A percentile compares a stretch with the other conserved stretches of the same genome.
These are phyloP conservation scores for Aythya baeri DNA, from an alignment of 2,113 vertebrate species.

Conservation along the genomic window DNA sequence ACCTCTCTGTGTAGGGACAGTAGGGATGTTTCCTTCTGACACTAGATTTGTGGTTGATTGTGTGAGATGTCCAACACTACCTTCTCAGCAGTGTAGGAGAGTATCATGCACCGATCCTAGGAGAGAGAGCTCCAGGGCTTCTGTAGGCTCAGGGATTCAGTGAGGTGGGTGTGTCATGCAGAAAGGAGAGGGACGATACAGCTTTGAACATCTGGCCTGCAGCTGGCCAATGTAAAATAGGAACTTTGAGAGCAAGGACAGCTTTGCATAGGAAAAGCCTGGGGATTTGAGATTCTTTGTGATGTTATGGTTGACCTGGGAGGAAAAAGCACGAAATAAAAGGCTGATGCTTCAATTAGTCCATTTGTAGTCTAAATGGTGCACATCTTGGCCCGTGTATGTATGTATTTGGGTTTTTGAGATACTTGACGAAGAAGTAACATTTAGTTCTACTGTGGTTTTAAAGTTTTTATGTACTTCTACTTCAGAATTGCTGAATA, in stretches of 20 bases:
- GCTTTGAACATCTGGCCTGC: neutral
- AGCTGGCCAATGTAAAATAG: neutral
- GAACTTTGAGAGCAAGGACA: neutral
- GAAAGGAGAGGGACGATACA: neutral
- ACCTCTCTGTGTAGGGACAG: neutral
- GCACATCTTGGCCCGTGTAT: neutral
- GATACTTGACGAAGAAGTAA: neutral
- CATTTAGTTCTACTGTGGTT: neutral
- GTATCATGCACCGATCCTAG: neutral
- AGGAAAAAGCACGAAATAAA: neutral
- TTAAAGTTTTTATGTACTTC: neutral
- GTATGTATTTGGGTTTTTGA: neutral
- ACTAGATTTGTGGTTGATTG: neutral
- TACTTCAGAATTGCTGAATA: neutral
- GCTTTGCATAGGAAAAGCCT: neutral
- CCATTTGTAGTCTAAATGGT: neutral
- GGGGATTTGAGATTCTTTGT: neutral
- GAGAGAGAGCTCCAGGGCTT: neutral
- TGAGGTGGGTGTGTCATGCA: neutral
- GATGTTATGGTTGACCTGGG: neutral
- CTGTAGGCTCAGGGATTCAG: neutral
- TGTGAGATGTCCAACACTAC: neutral
- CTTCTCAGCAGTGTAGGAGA: neutral
- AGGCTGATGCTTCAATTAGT: neutral
- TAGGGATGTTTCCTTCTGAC: neutral